Percentiles rank a stretch among this genome's conserved stretches.
phyloP scores from a whole-genome alignment of 2,113 vertebrate species.

The Paedocypris sp. region DNA sequence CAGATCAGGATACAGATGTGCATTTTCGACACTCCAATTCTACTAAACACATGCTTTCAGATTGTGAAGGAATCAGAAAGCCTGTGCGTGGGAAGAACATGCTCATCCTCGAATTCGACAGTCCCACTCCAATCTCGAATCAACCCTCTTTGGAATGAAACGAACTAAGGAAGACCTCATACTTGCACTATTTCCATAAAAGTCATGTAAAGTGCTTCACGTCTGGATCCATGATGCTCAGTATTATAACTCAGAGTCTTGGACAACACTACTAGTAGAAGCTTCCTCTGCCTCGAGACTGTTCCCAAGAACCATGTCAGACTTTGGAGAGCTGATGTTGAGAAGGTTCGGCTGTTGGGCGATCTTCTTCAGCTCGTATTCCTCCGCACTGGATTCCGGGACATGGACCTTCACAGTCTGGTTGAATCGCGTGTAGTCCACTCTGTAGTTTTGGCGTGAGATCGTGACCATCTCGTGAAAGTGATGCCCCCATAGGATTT shows the following conservation, averaged over 20 bases:
- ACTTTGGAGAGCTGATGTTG: conserved; percentile 8
- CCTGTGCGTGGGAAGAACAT: too few relatives aligned
- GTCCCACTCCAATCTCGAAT: too few relatives aligned
- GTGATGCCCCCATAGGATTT: conserved; percentile 87
- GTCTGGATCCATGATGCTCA: background rate
- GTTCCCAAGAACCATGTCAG: conserved; percentile 35
- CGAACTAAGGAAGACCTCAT: too few relatives aligned
- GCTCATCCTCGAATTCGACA: too few relatives aligned
- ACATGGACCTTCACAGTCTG: conserved; percentile 76
- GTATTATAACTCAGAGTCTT: conserved; percentile 1
- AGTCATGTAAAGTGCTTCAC: background rate
- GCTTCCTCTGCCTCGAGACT: background rate
- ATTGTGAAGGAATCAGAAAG: too few relatives aligned
- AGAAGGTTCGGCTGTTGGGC: conserved; percentile 13
- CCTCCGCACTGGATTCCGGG: conserved; percentile 74
- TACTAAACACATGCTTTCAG: too few relatives aligned
- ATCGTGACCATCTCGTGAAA: conserved; percentile 81
- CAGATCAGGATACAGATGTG: too few relatives aligned
- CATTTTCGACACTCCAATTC: too few relatives aligned
- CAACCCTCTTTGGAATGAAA: too few relatives aligned
- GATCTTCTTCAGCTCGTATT: conserved; percentile 62
- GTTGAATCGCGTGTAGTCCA: conserved; percentile 83
- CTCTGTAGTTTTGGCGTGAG: conserved; percentile 72
- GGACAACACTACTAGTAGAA: conserved; percentile 5
- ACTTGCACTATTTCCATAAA: background rate